phyloP scores from a whole-genome alignment of 2,113 vertebrate species.

The Opisthocomus hoazin region DNA sequence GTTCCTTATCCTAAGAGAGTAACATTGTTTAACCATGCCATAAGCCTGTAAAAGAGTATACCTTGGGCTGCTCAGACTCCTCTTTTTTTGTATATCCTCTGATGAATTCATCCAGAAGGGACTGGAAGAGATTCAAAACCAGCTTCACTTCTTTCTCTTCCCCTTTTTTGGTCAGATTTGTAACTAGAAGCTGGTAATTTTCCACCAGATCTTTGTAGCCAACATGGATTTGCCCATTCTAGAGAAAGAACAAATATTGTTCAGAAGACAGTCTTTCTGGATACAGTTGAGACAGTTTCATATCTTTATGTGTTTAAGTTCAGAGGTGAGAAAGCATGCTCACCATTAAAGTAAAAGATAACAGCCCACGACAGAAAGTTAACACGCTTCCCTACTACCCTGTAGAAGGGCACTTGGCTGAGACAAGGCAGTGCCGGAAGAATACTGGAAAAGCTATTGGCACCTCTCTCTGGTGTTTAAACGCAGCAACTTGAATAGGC shows the following conservation, averaged over 20 bases:
- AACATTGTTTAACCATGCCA: not conserved
- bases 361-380: not conserved
- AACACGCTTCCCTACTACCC: not conserved
- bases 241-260: not conserved
- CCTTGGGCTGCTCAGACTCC: constrained; percentile 85
- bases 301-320: not conserved
- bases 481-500: not conserved
- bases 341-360: not conserved
- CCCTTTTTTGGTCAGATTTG: constrained; percentile 80
- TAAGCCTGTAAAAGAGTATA: constrained; percentile 1
- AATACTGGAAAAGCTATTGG: not conserved
- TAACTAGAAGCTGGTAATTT: constrained; percentile 88
- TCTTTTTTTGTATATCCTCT: constrained; percentile 88
- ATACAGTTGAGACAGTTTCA: not conserved
- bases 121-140: constrained; percentile 96
- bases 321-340: not conserved
- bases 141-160: constrained; percentile 90
- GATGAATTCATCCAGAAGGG: constrained; percentile 92
- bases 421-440: not conserved
- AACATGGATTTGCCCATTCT: constrained; percentile 87
- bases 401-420: not conserved
- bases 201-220: constrained; percentile 93
- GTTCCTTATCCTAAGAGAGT: not conserved
- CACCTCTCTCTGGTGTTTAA: not conserved
- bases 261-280: not conserved